phyloP scores from a whole-genome alignment of 1,140 invertebrate species.

The Dendroctonus ponderosae region DNA sequence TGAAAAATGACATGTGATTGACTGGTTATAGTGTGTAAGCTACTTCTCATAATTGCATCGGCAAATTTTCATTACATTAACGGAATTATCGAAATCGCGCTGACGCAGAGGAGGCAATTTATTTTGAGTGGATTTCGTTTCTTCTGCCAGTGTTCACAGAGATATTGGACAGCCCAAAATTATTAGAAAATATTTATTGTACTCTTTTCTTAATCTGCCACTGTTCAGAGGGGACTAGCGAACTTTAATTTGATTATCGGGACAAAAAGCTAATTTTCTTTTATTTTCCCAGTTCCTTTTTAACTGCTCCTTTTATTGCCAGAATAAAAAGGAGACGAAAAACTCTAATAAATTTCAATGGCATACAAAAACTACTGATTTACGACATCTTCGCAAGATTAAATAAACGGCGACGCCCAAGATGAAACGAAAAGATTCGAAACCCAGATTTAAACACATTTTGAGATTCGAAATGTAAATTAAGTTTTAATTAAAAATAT shows the following conservation, averaged over 20 bases:
- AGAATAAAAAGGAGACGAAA: constrained; percentile 26
- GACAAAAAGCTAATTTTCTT: constrained; percentile 34
- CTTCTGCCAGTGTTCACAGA: constrained; percentile 6
- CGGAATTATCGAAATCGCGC: constrained; percentile 3
- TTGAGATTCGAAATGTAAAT: no score
- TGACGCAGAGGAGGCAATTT: constrained; percentile 8
- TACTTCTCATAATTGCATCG: background rate
- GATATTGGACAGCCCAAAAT: constrained; percentile 28
- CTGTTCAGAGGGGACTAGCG: constrained; percentile 13
- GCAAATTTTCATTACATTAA: constrained; percentile 5
- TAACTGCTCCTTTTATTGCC: constrained; percentile 28
- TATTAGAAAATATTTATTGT: constrained; percentile 33
- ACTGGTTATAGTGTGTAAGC: no score
- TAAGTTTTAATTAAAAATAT: no score
- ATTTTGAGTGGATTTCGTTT: constrained; percentile 11
- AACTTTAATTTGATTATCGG: constrained; percentile 34
- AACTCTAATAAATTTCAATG: constrained; percentile 32
- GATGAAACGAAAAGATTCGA: no score
- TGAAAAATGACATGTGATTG: no score
- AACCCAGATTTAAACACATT: no score
- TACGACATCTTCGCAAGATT: constrained; percentile 21
- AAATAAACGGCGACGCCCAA: constrained; percentile 11
- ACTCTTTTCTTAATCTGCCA: constrained; percentile 28
- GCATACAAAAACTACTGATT: constrained; percentile 28
- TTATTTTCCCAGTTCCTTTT: constrained; percentile 26